Conservation (phyloP, 2,888 invertebrate genomes). For the Petrolisthes manimaculis region DNA sequence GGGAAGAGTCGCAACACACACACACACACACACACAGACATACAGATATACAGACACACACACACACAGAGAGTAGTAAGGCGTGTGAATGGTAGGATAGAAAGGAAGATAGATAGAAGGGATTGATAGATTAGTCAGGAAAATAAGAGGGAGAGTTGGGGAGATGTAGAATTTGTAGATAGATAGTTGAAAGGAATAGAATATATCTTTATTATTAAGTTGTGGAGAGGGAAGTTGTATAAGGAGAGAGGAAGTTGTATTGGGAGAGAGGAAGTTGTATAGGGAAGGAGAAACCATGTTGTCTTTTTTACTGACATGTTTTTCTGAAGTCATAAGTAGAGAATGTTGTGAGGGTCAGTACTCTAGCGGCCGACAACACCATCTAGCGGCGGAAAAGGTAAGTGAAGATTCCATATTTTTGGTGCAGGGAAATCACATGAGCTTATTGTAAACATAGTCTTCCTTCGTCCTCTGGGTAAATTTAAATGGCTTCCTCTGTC, state of each 20-base stretch:
- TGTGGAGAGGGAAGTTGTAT: not conserved
- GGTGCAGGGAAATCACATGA: too few relatives aligned
- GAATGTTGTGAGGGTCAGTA: conserved; percentile 47
- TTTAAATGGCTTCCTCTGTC: too few relatives aligned
- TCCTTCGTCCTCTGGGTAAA: too few relatives aligned
- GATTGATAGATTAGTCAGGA: too few relatives aligned
- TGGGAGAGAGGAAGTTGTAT: too few relatives aligned
- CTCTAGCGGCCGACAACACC: conserved; percentile 22
- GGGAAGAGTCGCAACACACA: not conserved
- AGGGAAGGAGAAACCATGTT: not conserved
- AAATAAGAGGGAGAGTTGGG: too few relatives aligned
- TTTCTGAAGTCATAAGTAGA: conserved; percentile 47
- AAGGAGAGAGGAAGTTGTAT: too few relatives aligned
- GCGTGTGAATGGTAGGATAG: not conserved
- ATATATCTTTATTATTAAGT: not conserved
- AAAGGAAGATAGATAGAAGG: too few relatives aligned
- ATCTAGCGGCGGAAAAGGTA: conserved; percentile 45
- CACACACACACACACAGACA: conserved; percentile 23
- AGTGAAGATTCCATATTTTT: conserved; percentile 32
- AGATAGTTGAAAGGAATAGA: not conserved
- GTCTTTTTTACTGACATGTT: conserved; percentile 28
- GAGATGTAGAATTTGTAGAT: too few relatives aligned
- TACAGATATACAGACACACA: conserved; percentile 8
- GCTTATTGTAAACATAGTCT: too few relatives aligned
- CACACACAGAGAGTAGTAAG: too few relatives aligned